phyloP scores from a whole-genome alignment of 2,888 invertebrate genomes.

The Callosobruchus maculatus region DNA sequence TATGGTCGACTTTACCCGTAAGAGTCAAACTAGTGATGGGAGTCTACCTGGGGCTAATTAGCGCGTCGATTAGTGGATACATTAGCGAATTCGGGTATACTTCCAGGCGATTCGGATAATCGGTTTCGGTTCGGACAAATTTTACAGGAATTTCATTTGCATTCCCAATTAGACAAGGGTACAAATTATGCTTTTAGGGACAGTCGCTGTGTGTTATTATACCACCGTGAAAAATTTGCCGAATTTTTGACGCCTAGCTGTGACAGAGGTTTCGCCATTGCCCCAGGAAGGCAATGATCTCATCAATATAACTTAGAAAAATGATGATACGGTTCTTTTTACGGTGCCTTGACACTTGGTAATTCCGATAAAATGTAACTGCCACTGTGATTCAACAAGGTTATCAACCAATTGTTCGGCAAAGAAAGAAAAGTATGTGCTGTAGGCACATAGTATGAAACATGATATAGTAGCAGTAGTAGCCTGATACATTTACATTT shows the following conservation, averaged over 20 bases:
- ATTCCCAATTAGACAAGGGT: not conserved
- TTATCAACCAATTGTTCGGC: no score
- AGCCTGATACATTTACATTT: no score
- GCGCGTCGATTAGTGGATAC: slow-evolving; percentile 42
- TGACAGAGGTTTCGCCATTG: not conserved
- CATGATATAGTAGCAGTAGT: no score
- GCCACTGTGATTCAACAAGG: no score
- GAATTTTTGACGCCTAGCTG: not conserved
- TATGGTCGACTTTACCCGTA: not conserved
- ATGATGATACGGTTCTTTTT: not conserved
- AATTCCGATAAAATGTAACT: no score
- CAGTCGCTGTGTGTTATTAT: not conserved
- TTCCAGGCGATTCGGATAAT: slow-evolving; percentile 38
- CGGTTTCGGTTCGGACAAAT: not conserved
- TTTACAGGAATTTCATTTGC: not conserved
- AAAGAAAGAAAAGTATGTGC: no score
- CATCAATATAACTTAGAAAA: not conserved
- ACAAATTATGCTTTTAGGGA: not conserved
- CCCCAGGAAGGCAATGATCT: not conserved
- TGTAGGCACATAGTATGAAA: no score
- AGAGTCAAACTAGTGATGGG: not conserved
- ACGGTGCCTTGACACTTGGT: no score
- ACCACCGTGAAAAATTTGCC: not conserved
- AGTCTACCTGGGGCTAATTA: slow-evolving; percentile 43
- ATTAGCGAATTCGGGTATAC: slow-evolving; percentile 40